Conservation (phyloP, 2,113 vertebrate genomes). For the Nerophis lumbriciformis region DNA sequence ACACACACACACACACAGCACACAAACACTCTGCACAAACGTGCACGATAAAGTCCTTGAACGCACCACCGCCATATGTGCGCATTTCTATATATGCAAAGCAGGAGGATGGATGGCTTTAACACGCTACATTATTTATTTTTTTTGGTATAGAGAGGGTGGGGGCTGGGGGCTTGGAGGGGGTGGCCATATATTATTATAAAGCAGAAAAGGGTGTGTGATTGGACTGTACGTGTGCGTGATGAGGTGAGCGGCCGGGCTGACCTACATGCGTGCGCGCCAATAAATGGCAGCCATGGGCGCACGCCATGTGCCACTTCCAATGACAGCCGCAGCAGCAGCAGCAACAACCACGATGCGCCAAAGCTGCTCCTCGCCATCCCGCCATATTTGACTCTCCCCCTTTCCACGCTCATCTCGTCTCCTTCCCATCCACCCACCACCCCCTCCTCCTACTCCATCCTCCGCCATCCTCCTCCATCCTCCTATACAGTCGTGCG, state of each 20-base stretch:
- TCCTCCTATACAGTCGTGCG: background rate
- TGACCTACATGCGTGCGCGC: conserved; percentile 74
- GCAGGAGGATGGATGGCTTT: background rate
- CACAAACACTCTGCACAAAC: too few species aligned
- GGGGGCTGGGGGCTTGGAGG: background rate
- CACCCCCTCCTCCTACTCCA: background rate
- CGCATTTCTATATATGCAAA: conserved; percentile 40
- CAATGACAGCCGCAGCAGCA: conserved; percentile 75
- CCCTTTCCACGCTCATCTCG: background rate
- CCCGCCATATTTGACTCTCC: conserved; percentile 80
- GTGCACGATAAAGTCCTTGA: conserved; percentile 37
- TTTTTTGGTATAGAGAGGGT: too few species aligned
- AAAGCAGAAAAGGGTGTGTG: background rate
- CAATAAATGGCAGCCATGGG: conserved; percentile 76
- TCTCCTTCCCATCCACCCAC: background rate
- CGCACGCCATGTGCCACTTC: conserved; percentile 60
- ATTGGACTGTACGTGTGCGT: background rate
- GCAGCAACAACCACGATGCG: conserved; percentile 38
- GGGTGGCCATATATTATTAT: background rate
- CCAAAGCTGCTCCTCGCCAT: conserved; percentile 57
- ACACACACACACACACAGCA: background rate
- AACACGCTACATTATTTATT: too few species aligned
- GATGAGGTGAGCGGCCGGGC: conserved; percentile 46
- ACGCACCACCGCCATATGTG: conserved; percentile 48
- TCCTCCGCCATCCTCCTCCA: conserved; percentile 1